phyloP scores from a whole-genome alignment of 30 jellyfish, hydroid and myxozoan genomes.

The Chrysaora quinquecirrha region DNA sequence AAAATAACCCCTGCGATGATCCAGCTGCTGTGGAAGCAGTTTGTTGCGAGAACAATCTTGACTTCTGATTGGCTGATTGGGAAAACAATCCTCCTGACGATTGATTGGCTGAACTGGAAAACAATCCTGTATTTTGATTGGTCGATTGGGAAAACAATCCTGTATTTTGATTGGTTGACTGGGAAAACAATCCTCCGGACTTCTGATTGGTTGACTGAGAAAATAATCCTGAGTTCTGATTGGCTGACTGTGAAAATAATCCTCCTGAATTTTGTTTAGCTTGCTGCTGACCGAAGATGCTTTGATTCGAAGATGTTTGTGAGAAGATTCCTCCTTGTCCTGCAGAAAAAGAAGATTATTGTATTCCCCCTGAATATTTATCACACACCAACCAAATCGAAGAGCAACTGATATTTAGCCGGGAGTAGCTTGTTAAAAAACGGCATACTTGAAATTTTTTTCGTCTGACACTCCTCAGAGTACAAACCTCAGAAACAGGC shows the following conservation, averaged over 20 bases:
- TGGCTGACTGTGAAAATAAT: too few relatives aligned
- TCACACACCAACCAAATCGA: neutral
- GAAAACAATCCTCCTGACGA: neutral
- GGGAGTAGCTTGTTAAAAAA: neutral
- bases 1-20: neutral
- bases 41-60: neutral
- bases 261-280: neutral
- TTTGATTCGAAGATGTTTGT: neutral
- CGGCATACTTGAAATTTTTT: too few relatives aligned
- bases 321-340: slow-evolving; percentile 7
- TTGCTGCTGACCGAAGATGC: neutral
- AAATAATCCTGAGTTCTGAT: neutral
- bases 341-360: neutral
- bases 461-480: too few relatives aligned
- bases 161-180: neutral
- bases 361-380: neutral
- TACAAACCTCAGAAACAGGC: too few relatives aligned
- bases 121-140: slow-evolving; percentile 19
- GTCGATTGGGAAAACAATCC: slow-evolving; percentile 6
- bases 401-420: neutral
- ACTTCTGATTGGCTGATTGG: neutral
- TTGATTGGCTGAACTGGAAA: slow-evolving; percentile 7
- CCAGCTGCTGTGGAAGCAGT: neutral
- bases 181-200: slow-evolving; percentile 3
- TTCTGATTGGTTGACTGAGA: neutral